phyloP scores from a whole-genome alignment of 2,888 invertebrate species.

The Andrena bucephala region DNA sequence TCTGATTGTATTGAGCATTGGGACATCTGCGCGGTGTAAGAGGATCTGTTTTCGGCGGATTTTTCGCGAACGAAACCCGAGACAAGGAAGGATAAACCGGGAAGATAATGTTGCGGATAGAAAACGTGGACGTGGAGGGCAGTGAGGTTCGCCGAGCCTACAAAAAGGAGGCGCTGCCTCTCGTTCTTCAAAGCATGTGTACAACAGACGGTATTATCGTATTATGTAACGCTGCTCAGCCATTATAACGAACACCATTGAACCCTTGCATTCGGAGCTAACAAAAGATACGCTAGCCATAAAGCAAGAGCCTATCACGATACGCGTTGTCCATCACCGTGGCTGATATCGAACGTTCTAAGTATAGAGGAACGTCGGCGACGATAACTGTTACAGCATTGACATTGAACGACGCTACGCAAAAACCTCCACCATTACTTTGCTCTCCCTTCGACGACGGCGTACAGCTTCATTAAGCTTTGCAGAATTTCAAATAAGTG shows the following conservation, averaged over 20 bases:
- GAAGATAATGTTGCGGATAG: constrained; percentile 29
- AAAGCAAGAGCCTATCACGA: constrained; percentile 15
- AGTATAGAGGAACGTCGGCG: constrained; percentile 14
- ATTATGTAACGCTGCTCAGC: constrained; percentile 21
- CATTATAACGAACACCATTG: constrained; percentile 16
- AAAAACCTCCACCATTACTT: background rate
- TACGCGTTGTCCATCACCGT: constrained; percentile 9
- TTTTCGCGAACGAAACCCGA: constrained; percentile 41
- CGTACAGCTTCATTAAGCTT: no score
- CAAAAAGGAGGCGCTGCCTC: constrained; percentile 26
- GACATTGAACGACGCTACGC: constrained; percentile 10
- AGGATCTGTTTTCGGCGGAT: constrained; percentile 34
- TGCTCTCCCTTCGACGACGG: background rate
- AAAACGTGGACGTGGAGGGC: constrained; percentile 29
- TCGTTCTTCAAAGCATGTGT: constrained; percentile 23
- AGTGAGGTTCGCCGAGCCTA: constrained; percentile 1
- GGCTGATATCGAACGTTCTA: constrained; percentile 10
- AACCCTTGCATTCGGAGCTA: constrained; percentile 5
- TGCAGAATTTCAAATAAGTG: no score
- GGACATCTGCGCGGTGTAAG: constrained; percentile 20
- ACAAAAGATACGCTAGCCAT: constrained; percentile 7
- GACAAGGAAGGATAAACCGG: constrained; percentile 15
- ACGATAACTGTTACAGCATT: constrained; percentile 25
- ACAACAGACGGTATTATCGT: constrained; percentile 24
- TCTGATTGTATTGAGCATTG: constrained; percentile 8